Conservation (phyloP, 2,113 vertebrate species). For the Recurvirostra avosetta region DNA sequence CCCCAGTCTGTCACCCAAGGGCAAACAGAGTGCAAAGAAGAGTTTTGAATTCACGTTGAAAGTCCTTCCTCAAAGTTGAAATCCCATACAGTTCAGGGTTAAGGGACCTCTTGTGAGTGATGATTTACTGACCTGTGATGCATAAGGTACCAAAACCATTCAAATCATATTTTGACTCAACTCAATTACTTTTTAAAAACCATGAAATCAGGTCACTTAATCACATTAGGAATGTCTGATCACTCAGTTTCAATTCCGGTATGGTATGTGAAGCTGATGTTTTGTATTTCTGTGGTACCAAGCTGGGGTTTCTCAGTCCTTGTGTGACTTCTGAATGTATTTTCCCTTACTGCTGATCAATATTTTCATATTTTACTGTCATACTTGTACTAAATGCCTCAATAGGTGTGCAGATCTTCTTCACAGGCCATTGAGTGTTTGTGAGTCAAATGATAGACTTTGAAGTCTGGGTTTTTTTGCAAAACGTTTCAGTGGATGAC, state of each 20-base stretch:
- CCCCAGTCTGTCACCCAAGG: neutral
- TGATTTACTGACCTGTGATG: neutral
- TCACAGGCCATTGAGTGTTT: neutral
- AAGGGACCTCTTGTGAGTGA: neutral
- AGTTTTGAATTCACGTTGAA: neutral
- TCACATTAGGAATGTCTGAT: constrained; percentile 52
- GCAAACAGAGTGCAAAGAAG: neutral
- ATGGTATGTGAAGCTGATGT: constrained; percentile 14
- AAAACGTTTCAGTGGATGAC: constrained; percentile 4
- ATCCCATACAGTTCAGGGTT: neutral
- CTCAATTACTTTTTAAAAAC: constrained; percentile 30
- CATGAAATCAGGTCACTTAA: constrained; percentile 49
- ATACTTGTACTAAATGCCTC: neutral
- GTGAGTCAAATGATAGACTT: neutral
- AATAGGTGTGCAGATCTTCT: neutral
- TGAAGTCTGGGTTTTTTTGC: neutral
- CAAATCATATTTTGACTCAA: constrained; percentile 13
- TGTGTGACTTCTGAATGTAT: constrained; percentile 8
- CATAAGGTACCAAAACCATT: neutral
- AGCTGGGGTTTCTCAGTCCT: neutral
- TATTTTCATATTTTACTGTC: constrained; percentile 34
- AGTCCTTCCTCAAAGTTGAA: neutral
- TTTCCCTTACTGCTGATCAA: constrained; percentile 17
- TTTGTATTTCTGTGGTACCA: neutral
- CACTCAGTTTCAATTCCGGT: constrained; percentile 13